Percentiles rank a stretch among this genome's conserved stretches.
phyloP scores from a whole-genome alignment of 2,797 vertebrate genomes.

The Scleropages formosus region DNA sequence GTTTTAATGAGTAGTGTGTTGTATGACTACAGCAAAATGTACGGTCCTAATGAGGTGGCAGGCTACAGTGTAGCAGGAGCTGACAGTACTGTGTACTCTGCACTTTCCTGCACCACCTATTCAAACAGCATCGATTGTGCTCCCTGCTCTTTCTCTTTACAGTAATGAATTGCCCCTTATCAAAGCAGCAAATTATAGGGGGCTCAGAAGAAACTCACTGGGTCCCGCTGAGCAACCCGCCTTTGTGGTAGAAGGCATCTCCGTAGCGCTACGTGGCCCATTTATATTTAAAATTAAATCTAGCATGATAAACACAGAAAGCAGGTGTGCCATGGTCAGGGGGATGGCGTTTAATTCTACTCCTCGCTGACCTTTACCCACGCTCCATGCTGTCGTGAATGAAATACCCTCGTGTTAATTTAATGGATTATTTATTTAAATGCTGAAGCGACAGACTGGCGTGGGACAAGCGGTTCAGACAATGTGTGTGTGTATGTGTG shows the following conservation, averaged over 20 bases:
- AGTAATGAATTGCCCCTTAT: conserved; percentile 10
- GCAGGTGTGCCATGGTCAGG: not conserved
- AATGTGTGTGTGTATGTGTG: too few species aligned
- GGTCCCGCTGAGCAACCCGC: conserved; percentile 37
- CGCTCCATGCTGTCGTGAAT: not conserved
- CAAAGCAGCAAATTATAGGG: conserved; percentile 3
- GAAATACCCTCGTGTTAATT: too few species aligned
- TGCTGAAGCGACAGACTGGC: too few species aligned
- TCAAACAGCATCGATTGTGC: conserved; percentile 3
- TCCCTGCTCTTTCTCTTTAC: conserved; percentile 7
- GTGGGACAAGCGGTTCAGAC: too few species aligned
- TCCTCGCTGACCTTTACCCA: not conserved
- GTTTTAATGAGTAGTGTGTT: too few species aligned
- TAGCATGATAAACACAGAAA: not conserved
- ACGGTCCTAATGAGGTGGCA: conserved; percentile 20
- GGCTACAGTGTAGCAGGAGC: not conserved
- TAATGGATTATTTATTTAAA: not conserved
- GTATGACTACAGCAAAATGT: too few species aligned
- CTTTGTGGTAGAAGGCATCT: not conserved
- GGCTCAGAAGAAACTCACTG: conserved; percentile 2
- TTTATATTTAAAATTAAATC: not conserved
- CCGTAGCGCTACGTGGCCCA: not conserved
- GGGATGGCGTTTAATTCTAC: not conserved
- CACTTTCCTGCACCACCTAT: conserved; percentile 3
- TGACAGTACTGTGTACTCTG: conserved; percentile 5